Percentiles rank a stretch among this genome's conserved stretches.
Conservation (phyloP, 2,113 vertebrate genomes). For the Cinclus cinclus region DNA sequence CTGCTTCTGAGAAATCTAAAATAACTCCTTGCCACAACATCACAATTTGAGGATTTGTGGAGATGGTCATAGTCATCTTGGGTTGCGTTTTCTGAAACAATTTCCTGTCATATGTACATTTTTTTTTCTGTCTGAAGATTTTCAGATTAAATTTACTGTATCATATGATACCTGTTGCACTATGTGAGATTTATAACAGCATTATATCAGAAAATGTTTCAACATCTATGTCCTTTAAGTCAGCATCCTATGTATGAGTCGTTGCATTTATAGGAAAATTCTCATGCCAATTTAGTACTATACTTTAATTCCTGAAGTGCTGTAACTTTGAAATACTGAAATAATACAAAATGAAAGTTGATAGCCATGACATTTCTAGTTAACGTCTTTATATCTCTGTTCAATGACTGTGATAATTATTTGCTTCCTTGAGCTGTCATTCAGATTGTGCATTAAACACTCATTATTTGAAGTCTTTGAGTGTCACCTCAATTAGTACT, state of each 20-base stretch:
- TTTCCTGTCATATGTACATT: background rate
- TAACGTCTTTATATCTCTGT: background rate
- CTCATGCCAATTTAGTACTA: background rate
- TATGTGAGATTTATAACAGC: background rate
- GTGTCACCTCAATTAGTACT: background rate
- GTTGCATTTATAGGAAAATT: background rate
- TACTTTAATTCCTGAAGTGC: background rate
- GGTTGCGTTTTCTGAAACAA: background rate
- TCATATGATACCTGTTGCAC: background rate
- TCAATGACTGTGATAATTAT: background rate
- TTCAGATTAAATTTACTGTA: background rate
- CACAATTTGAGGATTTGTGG: background rate
- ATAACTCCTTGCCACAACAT: background rate
- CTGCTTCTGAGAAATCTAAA: background rate
- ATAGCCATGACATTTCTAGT: background rate
- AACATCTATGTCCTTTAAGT: background rate
- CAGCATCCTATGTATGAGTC: background rate
- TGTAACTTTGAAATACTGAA: background rate
- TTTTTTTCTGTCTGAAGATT: background rate
- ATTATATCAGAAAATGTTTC: background rate
- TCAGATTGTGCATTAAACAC: background rate
- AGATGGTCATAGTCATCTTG: background rate
- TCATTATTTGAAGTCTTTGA: background rate
- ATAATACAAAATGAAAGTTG: background rate
- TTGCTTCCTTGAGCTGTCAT: conserved; percentile 9